Evolutionary conservation across 2,797 vertebrate species (phyloP), one percentile per base, ranked within the genome.

Genomic region (Meriones psammophilus): DNA sequence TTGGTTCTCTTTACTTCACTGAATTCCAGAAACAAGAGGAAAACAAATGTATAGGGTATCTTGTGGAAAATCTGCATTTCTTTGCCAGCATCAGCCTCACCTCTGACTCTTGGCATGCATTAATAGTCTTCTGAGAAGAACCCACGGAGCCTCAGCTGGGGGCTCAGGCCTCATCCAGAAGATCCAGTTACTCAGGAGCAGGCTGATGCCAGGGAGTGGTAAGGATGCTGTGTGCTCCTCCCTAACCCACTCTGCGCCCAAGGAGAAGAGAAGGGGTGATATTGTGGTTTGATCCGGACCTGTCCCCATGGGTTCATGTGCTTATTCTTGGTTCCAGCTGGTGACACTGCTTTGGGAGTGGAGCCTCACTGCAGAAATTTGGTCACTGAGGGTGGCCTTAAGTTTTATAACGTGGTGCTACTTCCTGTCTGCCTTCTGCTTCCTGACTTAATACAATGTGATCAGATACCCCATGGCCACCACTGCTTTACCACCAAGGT

Each of bases 81-180:
- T 33, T 33, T 33, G 2, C 10, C 5, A 5, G 8, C 46, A 36
- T 5, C 10, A 4, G 0, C 54, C 17, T 46, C 17, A 33, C 13
- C 26, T 2, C 6, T 9, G 24, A 80, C 36, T 7, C 17, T 42
- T 50, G 36, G 24, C 18, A 5, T 1, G 0, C 58, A 24, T 10
- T 1, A 24, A 58, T 33, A 10, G 3, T 28, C 22, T 69, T 30
- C 39, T 73, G 20, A 68, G 2, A 46, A 56, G 36, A 9, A 28
- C 79, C 46, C 3, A 26, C 2, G 0, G 12, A 74, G 15, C 14
- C 0, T 30, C 46, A 14, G 4, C 62, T 22, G 13, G 18, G 12
- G 42, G n/a, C 60, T 15, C 28, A 76, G 0, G 1, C 28, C 26
- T 28, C 88, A 0, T 0, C 17, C 13, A 22, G 36, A n/a, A 69